These are phyloP conservation scores for Amphibalanus amphitrite DNA, from an alignment of 1,140 invertebrate genomes.

Conservation along the genomic window DNA sequence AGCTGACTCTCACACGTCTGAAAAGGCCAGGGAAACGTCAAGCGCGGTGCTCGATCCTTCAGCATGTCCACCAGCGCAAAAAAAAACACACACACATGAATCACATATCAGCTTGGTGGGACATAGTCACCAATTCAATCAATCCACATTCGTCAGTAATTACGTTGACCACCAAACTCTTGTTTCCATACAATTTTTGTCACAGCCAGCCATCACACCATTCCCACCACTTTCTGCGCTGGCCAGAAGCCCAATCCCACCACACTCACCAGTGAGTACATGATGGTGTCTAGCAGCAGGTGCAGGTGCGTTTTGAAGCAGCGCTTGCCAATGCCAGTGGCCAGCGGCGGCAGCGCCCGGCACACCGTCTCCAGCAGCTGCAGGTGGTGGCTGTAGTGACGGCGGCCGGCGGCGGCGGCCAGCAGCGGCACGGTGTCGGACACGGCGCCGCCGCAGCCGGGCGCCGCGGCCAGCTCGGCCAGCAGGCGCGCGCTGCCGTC, in stretches of 20 bases:
- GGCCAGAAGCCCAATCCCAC: too few relatives aligned
- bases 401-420: slow-evolving; percentile 26
- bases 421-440: slow-evolving; percentile 22
- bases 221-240: too few relatives aligned
- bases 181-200: too few relatives aligned
- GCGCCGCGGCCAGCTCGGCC: slow-evolving; percentile 29
- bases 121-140: too few relatives aligned
- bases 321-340: slow-evolving; percentile 32
- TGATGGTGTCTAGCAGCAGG: slow-evolving; percentile 34
- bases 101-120: too few relatives aligned
- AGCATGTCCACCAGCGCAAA: too few relatives aligned
- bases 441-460: slow-evolving; percentile 17
- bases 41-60: too few relatives aligned
- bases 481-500: slow-evolving; percentile 36
- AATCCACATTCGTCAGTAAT: too few relatives aligned
- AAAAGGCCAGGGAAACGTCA: slow-evolving; percentile 15
- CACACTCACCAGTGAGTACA: slow-evolving; percentile 32
- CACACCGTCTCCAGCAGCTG: slow-evolving; percentile 34
- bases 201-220: too few relatives aligned
- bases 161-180: too few relatives aligned
- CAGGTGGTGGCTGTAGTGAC: slow-evolving; percentile 35
- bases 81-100: slow-evolving; percentile 9
- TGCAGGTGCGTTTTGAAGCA: slow-evolving; percentile 34
- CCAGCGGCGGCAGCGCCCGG: slow-evolving; percentile 33
- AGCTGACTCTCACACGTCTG: slow-evolving; percentile 36